phyloP scores from a whole-genome alignment of 2,797 vertebrate species.

The Zalophus californianus region DNA sequence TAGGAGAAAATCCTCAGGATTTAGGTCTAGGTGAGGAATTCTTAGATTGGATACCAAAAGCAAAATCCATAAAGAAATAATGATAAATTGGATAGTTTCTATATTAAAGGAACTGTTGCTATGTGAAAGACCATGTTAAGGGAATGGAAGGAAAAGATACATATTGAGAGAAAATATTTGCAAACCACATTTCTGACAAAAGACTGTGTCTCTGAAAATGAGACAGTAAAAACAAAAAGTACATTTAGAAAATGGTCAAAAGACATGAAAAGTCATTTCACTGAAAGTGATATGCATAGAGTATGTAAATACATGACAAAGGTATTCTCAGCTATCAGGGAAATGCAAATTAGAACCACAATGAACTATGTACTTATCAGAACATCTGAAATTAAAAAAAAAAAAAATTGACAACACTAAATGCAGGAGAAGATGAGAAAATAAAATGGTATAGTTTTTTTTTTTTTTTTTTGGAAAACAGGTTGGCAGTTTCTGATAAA shows the following conservation, averaged over 20 bases:
- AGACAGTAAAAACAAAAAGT: neutral
- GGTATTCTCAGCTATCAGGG: neutral
- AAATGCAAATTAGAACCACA: neutral
- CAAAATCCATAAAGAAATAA: neutral
- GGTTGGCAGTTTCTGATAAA: neutral
- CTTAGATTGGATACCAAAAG: neutral
- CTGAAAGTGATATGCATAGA: neutral
- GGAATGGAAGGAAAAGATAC: neutral
- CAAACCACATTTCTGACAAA: neutral
- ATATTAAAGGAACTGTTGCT: neutral
- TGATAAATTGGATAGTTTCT: neutral
- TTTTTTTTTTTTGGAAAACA: neutral
- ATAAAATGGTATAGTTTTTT: neutral
- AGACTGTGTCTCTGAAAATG: neutral
- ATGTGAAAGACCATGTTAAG: neutral
- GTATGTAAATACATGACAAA: neutral
- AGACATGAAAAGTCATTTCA: neutral
- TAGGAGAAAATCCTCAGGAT: neutral
- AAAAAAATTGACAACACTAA: neutral
- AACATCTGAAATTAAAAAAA: neutral
- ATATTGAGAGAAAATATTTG: neutral
- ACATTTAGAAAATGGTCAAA: neutral
- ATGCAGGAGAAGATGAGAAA: neutral
- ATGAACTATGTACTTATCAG: neutral
- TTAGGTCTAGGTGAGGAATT: neutral